These are phyloP conservation scores for Gibbula magus DNA, from an alignment of 2,888 invertebrate genomes.

Conservation along the genomic window DNA sequence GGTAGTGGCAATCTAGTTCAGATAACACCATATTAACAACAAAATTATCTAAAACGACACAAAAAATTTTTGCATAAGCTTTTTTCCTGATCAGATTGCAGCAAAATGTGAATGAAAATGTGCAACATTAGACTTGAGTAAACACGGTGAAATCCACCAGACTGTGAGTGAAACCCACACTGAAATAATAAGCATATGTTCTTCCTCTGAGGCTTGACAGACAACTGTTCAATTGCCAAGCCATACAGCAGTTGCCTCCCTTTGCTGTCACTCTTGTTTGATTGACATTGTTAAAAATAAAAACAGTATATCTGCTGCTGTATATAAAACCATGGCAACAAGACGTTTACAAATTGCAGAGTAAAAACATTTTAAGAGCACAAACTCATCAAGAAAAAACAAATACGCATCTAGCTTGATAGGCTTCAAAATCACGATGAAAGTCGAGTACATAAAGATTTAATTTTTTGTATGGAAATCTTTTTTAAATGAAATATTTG, in stretches of 20 bases:
- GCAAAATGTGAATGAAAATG: neutral
- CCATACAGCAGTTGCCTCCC: conserved; percentile 12
- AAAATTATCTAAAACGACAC: neutral
- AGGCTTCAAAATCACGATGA: too few relatives aligned
- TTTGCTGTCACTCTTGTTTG: conserved; percentile 38
- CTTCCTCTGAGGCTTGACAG: neutral
- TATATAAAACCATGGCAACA: conserved; percentile 2
- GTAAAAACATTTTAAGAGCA: too few relatives aligned
- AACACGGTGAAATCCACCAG: neutral
- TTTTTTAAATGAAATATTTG: too few relatives aligned
- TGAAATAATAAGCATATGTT: neutral
- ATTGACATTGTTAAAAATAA: neutral
- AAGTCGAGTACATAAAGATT: too few relatives aligned
- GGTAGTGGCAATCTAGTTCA: neutral
- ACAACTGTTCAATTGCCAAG: too few relatives aligned
- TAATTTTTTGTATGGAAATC: too few relatives aligned
- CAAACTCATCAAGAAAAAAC: too few relatives aligned
- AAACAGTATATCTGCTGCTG: neutral
- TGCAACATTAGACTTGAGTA: neutral
- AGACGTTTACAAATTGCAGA: neutral
- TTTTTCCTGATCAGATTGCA: neutral
- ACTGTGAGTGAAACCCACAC: neutral
- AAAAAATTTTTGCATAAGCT: neutral
- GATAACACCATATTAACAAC: conserved; percentile 11
- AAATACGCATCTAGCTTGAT: too few relatives aligned